These are phyloP conservation scores for Pogonophryne albipinna DNA, from an alignment of 2,797 vertebrate species.

Conservation along the genomic window DNA sequence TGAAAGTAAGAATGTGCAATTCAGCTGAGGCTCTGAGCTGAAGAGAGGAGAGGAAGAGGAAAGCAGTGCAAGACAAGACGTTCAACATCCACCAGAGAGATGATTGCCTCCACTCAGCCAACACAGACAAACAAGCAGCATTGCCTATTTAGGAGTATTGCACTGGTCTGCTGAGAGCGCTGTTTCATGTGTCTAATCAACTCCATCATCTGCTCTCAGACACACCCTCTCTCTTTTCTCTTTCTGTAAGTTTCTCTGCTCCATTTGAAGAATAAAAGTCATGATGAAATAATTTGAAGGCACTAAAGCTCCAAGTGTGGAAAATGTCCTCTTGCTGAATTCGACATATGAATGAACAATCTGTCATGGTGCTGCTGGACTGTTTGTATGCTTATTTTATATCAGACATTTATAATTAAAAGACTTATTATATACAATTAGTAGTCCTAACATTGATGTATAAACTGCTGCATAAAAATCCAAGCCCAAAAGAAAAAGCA, in stretches of 20 bases:
- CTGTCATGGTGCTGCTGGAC: not conserved
- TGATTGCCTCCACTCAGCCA: conserved; percentile 36
- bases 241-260: conserved; percentile 21
- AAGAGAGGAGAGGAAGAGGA: not conserved
- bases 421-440: not conserved
- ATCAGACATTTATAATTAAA: conserved; percentile 6
- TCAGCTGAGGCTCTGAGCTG: not conserved
- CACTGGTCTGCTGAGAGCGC: conserved; percentile 18
- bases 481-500: not conserved
- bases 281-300: conserved; percentile 43
- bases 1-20: not conserved
- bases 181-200: conserved; percentile 54
- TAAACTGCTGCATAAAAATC: conserved; percentile 7
- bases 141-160: conserved; percentile 82
- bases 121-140: conserved; percentile 49
- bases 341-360: conserved; percentile 32
- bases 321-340: conserved; percentile 22
- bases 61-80: not conserved
- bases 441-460: conserved; percentile 17
- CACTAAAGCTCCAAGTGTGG: conserved; percentile 10
- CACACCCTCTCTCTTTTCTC: conserved; percentile 29
- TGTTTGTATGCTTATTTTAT: conserved; percentile 14
- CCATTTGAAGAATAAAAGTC: conserved; percentile 47
- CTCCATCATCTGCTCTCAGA: conserved; percentile 23
- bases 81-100: conserved; percentile 30